A percentile compares a stretch with the other conserved stretches of the same genome.
These are phyloP conservation scores for Hedya salicella DNA, from an alignment of 2,888 invertebrate genomes.

Conservation along the genomic window DNA sequence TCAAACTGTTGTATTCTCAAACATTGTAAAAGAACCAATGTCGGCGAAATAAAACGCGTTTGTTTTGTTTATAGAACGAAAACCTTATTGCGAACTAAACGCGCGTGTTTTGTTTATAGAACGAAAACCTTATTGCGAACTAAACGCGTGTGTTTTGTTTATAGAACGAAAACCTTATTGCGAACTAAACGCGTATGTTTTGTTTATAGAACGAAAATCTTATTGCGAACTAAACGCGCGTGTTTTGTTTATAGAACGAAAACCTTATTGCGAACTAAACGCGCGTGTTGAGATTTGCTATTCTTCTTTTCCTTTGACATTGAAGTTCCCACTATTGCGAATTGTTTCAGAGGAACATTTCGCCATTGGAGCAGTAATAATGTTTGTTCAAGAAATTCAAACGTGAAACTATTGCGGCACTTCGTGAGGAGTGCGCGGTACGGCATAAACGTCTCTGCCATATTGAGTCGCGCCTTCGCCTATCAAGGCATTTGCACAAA, in stretches of 20 bases:
- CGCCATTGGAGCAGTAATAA: slow-evolving; percentile 77
- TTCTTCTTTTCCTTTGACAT: slow-evolving; percentile 76
- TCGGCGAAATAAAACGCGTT: slow-evolving; percentile 16
- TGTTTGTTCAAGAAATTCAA: slow-evolving; percentile 81
- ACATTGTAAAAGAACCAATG: not conserved
- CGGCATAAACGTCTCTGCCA: slow-evolving; percentile 60
- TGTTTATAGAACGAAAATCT: slow-evolving; percentile 34
- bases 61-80: slow-evolving; percentile 38
- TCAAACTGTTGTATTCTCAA: not conserved
- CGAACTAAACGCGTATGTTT: slow-evolving; percentile 31
- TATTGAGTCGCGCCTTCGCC: slow-evolving; percentile 57
- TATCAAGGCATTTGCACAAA: slow-evolving; percentile 57
- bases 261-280: slow-evolving; percentile 54
- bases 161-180: slow-evolving; percentile 39
- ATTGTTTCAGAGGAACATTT: slow-evolving; percentile 77
- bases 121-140: slow-evolving; percentile 35
- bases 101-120: slow-evolving; percentile 50
- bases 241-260: slow-evolving; percentile 38
- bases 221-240: slow-evolving; percentile 36
- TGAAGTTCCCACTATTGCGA: slow-evolving; percentile 75
- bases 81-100: slow-evolving; percentile 54
- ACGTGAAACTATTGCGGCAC: slow-evolving; percentile 75
- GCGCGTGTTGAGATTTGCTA: slow-evolving; percentile 62
- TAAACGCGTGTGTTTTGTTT: slow-evolving; percentile 37
- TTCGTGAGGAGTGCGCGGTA: slow-evolving; percentile 57